These are phyloP conservation scores for Peromyscus attwateri DNA, from an alignment of 2,797 vertebrate species.

Conservation along the genomic window DNA sequence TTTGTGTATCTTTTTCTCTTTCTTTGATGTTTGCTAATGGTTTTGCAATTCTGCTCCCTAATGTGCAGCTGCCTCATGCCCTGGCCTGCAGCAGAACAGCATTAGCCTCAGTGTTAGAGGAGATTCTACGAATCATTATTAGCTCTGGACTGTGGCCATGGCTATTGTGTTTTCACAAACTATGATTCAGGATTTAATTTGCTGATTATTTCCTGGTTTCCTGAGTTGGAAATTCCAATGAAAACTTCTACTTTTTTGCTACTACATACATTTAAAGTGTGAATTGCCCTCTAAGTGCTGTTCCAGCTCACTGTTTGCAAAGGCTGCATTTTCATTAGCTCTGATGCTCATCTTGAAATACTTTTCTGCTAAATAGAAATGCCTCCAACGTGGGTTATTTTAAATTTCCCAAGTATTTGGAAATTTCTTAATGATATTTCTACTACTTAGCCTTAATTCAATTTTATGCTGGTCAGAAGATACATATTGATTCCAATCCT, in stretches of 20 bases:
- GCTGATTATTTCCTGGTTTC: slow-evolving; percentile 13
- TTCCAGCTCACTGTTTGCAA: not conserved
- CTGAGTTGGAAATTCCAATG: not conserved
- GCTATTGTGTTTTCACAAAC: not conserved
- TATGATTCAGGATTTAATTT: not conserved
- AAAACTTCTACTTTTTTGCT: not conserved
- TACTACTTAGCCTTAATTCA: not conserved
- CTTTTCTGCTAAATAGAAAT: not conserved
- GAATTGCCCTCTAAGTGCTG: not conserved
- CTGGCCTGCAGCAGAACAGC: no score
- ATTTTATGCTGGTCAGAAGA: slow-evolving; percentile 17
- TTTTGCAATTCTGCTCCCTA: not conserved
- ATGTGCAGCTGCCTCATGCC: not conserved
- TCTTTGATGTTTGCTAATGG: not conserved
- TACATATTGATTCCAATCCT: not conserved
- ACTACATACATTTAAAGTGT: not conserved
- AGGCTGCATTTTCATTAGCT: not conserved
- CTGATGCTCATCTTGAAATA: not conserved
- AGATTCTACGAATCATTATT: not conserved
- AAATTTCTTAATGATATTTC: not conserved
- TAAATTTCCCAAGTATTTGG: not conserved
- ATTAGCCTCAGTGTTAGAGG: not conserved
- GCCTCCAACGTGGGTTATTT: not conserved
- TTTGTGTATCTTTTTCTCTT: not conserved
- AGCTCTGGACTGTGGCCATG: not conserved